Evolutionary conservation across 2,888 invertebrate genomes (phyloP), one percentile per base, ranked within the genome.

Genomic region (Mactromeris polynyma): DNA sequence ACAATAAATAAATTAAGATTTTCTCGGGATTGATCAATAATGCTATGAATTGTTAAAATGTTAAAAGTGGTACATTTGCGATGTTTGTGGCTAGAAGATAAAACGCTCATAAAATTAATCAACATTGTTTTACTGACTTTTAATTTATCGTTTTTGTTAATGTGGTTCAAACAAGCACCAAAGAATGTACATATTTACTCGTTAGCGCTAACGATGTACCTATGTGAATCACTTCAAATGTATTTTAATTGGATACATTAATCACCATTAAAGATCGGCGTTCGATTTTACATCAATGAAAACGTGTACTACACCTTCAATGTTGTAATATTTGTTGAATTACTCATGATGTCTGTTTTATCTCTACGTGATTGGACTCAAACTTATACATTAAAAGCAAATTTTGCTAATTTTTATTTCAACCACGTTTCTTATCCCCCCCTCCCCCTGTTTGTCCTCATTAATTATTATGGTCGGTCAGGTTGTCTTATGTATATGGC

Each of bases 241-340:
- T 64, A 83, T 83, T 83, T 83, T 83, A 31, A 83, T 73, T 73
- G 73, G 21, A 26, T 46, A 46, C 42, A 83, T 83, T 73, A 17
- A 83, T 83, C 83, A 83, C 69, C 46, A 83, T 83, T 31, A 83
- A 42, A 42, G 69, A 73, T 83, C 26, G 42, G 73, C 31, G 42
- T 83, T 73, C 73, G 73, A 83, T 73, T 64, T 69, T 42, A 82
- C 64, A 82, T 40, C 64, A 82, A 82, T 26, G 38, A 26, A 64
- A 64, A 33, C 26, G 17, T 73, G 17, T 17, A 46, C 9, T 46
- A 19, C 33, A 79, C 21, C 40, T 7, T 42, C 4, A 19, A 42
- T 19, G 26, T 21, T 0, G 79, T n/a, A 38, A 42, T 79, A 42
- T 7, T 42, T 79, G 19, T 79, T 79, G 42, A 79, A 79, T 79